phyloP scores from a whole-genome alignment of 1,140 invertebrate genomes.

The Hesperophylax magnus region DNA sequence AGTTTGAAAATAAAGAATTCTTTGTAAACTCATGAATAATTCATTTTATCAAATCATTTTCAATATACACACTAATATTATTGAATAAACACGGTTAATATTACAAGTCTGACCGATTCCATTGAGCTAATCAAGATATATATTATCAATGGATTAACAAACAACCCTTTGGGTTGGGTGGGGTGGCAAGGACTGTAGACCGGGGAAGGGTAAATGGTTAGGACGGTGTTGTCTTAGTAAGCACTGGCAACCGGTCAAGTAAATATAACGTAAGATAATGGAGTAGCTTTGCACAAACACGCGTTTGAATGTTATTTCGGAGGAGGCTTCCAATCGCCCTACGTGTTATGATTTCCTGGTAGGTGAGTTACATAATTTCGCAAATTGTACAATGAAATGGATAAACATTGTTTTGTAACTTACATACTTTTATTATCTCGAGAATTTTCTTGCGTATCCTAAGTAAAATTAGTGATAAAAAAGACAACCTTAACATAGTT shows the following conservation, averaged over 20 bases:
- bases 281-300: conserved; percentile 45
- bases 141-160: conserved; percentile 56
- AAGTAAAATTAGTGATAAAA: too few relatives aligned
- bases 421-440: too few relatives aligned
- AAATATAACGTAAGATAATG: conserved; percentile 56
- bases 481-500: too few relatives aligned
- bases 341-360: conserved; percentile 20
- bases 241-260: conserved; percentile 56
- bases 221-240: conserved; percentile 55
- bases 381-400: not conserved
- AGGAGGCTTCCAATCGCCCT: not conserved
- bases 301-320: not conserved
- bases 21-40: too few relatives aligned
- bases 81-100: conserved; percentile 52
- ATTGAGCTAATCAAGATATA: conserved; percentile 52
- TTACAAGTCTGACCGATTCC: conserved; percentile 45
- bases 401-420: too few relatives aligned
- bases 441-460: too few relatives aligned
- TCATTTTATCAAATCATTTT: conserved; percentile 20
- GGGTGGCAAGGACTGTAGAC: not conserved
- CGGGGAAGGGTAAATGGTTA: conserved; percentile 44
- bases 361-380: conserved; percentile 12
- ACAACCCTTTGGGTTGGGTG: conserved; percentile 42
- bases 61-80: conserved; percentile 47
- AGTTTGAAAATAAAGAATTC: too few relatives aligned